Evolutionary conservation across 2,888 invertebrate species (phyloP), one percentile per base, ranked within the genome.

Genomic region (Troglohyphantes excavatus): DNA sequence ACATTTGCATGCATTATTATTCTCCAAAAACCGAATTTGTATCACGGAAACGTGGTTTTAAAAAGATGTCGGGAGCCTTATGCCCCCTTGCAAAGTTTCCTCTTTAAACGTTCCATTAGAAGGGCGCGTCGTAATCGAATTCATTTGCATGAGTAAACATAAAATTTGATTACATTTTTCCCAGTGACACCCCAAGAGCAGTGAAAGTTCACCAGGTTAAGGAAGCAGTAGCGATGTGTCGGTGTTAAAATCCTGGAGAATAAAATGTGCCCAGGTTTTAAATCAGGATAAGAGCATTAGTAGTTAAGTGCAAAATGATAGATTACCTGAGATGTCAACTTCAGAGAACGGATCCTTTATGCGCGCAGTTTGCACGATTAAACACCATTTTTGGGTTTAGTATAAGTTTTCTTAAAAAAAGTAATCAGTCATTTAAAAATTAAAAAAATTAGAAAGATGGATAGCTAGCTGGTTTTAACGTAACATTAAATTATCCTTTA

Each of bases 1-100:
- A 29, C 29, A 78, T 78, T 65, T 33, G 26, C 63, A 78, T 78
- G 33, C 26, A 39, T 76, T 78, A 78, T 63, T 5, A 53, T 13
- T 53, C n/a, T n/a, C 53, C 33, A 5, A 53, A n/a, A 53, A 53
- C 53, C 5, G 53, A 13, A n/a, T n/a, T 53, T 53, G 53, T 53
- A 53, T 53, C 53, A 53, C 53, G 53, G n/a, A 53, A 53, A 53
- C 13, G 53, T 17, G 53, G 13, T 53, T 53, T 17, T n/a, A 13
- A n/a, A 53, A 11, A 53, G 13, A 53, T 53, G 53, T 17, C 13
- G n/a, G 53, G 53, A 13, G 53, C 53, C 53, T n/a, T 7, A 11
- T 53, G 53, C 53, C 39, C 39, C 0, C 2, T 53, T 53, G 53
- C 53, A 13, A 3, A 53, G 53, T 53, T 53, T 13, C n/a, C 53